Evolutionary conservation across 53 echinoderm and acorn worm species (phyloP).

Genomic region (Hippasteria phrygiana): DNA sequence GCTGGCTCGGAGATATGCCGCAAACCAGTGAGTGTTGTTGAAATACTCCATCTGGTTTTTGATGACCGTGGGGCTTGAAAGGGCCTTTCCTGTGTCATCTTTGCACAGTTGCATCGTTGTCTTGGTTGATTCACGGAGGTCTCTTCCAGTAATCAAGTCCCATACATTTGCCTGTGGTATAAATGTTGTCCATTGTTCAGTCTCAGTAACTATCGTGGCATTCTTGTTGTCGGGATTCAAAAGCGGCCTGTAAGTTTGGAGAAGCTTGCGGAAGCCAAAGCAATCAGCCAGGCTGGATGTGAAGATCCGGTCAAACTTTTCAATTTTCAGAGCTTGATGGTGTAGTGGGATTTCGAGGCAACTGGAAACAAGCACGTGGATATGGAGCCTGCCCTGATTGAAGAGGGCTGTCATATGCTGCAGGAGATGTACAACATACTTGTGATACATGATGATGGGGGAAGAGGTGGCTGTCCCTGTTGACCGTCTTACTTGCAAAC

Average conservation of each 20-base stretch:
- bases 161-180: not conserved
- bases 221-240: conserved; percentile 45
- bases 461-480: not conserved
- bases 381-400: conserved; percentile 21
- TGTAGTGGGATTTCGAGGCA: conserved; percentile 10
- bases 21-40: conserved; percentile 48
- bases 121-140: not conserved
- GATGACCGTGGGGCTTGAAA: not conserved
- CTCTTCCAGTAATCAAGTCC: not conserved
- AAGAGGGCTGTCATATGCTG: not conserved
- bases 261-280: conserved; percentile 32
- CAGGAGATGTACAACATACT: conserved; percentile 30
- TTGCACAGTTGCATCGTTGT: conserved; percentile 7
- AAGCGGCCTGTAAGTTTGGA: conserved; percentile 13
- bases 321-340: not conserved
- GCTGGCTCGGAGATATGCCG: conserved; percentile 17
- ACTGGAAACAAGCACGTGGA: not conserved
- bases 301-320: conserved; percentile 57
- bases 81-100: not conserved
- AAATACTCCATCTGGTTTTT: conserved; percentile 25
- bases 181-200: not conserved
- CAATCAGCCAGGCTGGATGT: conserved; percentile 40
- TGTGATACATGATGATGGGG: conserved; percentile 39
- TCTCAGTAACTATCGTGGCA: conserved; percentile 38
- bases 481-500: conserved; percentile 13